phyloP scores from a whole-genome alignment of 2,113 vertebrate genomes.

The Anguilla japonica region DNA sequence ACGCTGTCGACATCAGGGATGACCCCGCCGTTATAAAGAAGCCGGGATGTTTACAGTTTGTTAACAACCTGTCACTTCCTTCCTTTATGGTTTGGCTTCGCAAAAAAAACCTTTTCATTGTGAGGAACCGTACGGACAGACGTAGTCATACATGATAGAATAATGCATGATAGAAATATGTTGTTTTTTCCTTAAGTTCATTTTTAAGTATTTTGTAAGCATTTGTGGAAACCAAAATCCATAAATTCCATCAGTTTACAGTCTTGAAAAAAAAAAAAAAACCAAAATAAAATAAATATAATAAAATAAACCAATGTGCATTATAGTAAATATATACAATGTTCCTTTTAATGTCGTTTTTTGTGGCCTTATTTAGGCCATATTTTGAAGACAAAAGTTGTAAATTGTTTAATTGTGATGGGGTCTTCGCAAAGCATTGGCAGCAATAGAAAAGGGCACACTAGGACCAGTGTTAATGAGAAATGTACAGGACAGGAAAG shows the following conservation, averaged over 20 bases:
- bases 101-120: background rate
- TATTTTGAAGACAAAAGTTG: background rate
- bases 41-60: conserved; percentile 36
- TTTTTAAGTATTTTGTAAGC: too few relatives aligned
- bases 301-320: background rate
- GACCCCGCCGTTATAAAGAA: conserved; percentile 41
- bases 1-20: conserved; percentile 11
- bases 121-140: too few relatives aligned
- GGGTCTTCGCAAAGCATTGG: background rate
- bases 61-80: conserved; percentile 40
- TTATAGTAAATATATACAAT: background rate
- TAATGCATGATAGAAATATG: too few relatives aligned
- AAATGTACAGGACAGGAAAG: background rate
- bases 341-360: background rate
- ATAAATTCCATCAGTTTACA: background rate
- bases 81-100: conserved; percentile 25
- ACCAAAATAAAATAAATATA: background rate
- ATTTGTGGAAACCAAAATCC: background rate
- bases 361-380: background rate
- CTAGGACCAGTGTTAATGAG: background rate
- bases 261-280: background rate
- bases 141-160: too few relatives aligned
- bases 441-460: background rate
- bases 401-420: background rate
- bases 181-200: too few relatives aligned